A percentile compares a stretch with the other conserved stretches of the same genome.
Evolutionary conservation across 2,888 invertebrate genomes (phyloP).

Genomic region (Chrysotoxum bicinctum): DNA sequence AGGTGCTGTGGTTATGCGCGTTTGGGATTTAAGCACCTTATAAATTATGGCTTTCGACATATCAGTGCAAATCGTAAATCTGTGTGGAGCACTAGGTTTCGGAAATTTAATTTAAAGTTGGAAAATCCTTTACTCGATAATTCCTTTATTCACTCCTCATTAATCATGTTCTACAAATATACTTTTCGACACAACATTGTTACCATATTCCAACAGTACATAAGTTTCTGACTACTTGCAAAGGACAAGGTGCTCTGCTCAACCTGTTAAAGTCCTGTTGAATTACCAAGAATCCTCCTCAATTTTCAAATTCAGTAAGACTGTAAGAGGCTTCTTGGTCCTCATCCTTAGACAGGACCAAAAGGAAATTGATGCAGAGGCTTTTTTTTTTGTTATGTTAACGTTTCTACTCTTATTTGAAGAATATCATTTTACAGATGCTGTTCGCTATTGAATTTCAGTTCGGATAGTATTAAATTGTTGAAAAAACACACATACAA

Average conservation of each 20-base stretch:
- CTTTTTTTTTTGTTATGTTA: constrained; percentile 7
- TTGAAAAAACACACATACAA: not conserved
- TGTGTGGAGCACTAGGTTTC: not conserved
- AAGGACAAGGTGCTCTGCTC: constrained; percentile 1
- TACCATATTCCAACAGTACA: too few relatives aligned
- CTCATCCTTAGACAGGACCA: not conserved
- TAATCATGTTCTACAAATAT: constrained; percentile 46
- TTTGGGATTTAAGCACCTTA: not conserved
- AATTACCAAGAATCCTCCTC: constrained; percentile 11
- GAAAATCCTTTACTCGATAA: not conserved
- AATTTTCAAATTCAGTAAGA: constrained; percentile 31
- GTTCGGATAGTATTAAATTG: constrained; percentile 32
- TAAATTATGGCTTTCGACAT: not conserved
- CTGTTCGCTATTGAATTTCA: constrained; percentile 32
- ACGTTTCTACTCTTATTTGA: not conserved
- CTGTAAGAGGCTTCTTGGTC: not conserved
- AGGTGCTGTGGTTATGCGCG: not conserved
- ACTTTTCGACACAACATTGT: not conserved
- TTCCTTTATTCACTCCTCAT: constrained; percentile 43
- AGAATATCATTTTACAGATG: constrained; percentile 31
- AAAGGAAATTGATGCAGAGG: constrained; percentile 41
- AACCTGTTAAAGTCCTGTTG: not conserved
- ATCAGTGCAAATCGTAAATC: constrained; percentile 17
- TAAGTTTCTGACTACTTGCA: not conserved
- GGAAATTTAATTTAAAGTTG: constrained; percentile 7